Conservation (phyloP, 2,113 vertebrate genomes). For the Cichladusa arquata region DNA sequence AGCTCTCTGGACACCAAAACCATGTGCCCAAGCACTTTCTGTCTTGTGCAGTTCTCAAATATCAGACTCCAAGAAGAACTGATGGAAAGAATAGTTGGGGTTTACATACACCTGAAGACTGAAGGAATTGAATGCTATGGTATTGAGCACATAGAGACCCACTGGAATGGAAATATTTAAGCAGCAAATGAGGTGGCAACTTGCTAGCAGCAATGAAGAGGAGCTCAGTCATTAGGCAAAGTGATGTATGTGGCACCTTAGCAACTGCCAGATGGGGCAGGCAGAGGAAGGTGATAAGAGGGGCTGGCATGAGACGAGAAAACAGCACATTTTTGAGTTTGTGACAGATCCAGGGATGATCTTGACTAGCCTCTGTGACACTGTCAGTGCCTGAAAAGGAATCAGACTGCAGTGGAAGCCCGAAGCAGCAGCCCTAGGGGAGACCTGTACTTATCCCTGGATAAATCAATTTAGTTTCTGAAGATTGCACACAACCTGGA, state of each 20-base stretch:
- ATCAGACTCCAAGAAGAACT: not conserved
- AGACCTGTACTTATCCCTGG: not conserved
- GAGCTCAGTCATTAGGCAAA: not conserved
- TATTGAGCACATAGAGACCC: not conserved
- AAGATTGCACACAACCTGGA: not conserved
- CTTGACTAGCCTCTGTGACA: not conserved
- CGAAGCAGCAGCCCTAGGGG: not conserved
- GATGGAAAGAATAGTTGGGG: not conserved
- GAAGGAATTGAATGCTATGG: not conserved
- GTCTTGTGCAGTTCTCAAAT: not conserved
- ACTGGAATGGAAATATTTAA: not conserved
- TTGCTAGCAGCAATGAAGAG: not conserved
- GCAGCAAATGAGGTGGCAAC: not conserved
- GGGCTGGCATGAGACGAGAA: not conserved
- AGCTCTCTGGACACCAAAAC: accelerated
- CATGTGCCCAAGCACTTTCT: not conserved
- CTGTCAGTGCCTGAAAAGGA: not conserved
- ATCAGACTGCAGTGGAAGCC: not conserved
- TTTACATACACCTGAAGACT: not conserved
- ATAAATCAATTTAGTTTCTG: not conserved
- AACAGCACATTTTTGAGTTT: accelerated
- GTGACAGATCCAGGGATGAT: not conserved
- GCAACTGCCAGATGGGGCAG: not conserved
- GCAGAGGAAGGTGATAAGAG: not conserved
- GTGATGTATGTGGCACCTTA: accelerated